A percentile compares a stretch with the other conserved stretches of the same genome.
These are phyloP conservation scores for Heliocidaris erythrogramma DNA, from an alignment of 35 echinoderm and acorn worm species.

Conservation along the genomic window DNA sequence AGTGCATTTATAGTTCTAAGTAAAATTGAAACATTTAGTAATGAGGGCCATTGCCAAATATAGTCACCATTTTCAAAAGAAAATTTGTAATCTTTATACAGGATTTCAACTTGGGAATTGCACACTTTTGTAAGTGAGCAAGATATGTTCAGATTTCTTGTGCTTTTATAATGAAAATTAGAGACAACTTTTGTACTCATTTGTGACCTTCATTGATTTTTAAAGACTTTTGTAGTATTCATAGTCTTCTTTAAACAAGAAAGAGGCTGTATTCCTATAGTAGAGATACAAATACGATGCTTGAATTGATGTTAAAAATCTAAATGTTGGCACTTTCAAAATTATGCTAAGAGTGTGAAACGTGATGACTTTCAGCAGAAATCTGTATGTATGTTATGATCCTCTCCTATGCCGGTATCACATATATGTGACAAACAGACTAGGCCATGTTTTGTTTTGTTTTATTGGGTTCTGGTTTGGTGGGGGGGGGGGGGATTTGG, in stretches of 20 bases:
- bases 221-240: not conserved
- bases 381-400: too few relatives aligned
- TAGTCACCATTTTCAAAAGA: not conserved
- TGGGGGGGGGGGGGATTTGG: too few relatives aligned
- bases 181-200: not conserved
- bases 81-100: not conserved
- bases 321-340: not conserved
- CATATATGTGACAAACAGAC: too few relatives aligned
- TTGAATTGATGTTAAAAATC: not conserved
- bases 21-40: not conserved
- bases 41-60: not conserved
- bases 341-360: not conserved
- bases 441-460: too few relatives aligned
- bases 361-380: not conserved
- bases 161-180: not conserved
- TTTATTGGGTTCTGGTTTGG: too few relatives aligned
- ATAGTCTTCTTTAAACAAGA: not conserved
- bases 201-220: not conserved
- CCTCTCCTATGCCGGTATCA: too few relatives aligned
- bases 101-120: not conserved
- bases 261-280: conserved; percentile 1
- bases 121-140: not conserved
- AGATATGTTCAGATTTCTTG: not conserved
- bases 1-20: too few relatives aligned
- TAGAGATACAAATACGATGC: not conserved